Percentiles rank a stretch among this genome's conserved stretches.
Evolutionary conservation across 1,140 invertebrate genomes (phyloP).

Genomic region (Scaptomyza montana): DNA sequence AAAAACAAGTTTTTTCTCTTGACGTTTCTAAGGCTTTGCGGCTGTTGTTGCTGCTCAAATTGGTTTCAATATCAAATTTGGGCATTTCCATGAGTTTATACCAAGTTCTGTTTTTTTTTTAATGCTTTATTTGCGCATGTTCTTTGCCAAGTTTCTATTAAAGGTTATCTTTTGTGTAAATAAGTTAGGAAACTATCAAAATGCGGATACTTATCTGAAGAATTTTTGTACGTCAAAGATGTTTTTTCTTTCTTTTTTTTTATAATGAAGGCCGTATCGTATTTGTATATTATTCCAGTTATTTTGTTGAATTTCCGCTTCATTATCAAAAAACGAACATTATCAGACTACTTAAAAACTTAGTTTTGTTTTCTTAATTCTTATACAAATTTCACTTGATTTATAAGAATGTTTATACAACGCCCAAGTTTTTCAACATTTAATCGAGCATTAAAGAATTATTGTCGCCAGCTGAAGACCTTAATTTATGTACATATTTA

Average conservation of each 20-base stretch:
- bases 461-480: conserved; percentile 16
- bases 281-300: conserved; percentile 14
- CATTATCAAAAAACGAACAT: neutral
- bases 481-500: conserved; percentile 13
- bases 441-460: conserved; percentile 58
- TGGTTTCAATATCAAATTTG: conserved; percentile 29
- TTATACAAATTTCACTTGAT: conserved; percentile 21
- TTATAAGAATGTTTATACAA: conserved; percentile 24
- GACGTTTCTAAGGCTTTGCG: conserved; percentile 20
- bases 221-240: conserved; percentile 6
- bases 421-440: conserved; percentile 49
- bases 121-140: conserved; percentile 39
- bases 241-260: neutral
- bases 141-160: conserved; percentile 24
- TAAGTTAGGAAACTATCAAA: conserved; percentile 18
- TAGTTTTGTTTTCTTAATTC: conserved; percentile 1
- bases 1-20: conserved; percentile 60
- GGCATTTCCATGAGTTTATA: conserved; percentile 19
- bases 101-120: conserved; percentile 6
- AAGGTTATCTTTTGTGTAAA: conserved; percentile 33
- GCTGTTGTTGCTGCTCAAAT: neutral
- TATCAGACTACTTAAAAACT: neutral
- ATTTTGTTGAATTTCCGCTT: conserved; percentile 16
- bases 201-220: conserved; percentile 36
- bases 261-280: conserved; percentile 22